Conservation (phyloP, 2,797 vertebrate species). For the Poecile montanus region DNA sequence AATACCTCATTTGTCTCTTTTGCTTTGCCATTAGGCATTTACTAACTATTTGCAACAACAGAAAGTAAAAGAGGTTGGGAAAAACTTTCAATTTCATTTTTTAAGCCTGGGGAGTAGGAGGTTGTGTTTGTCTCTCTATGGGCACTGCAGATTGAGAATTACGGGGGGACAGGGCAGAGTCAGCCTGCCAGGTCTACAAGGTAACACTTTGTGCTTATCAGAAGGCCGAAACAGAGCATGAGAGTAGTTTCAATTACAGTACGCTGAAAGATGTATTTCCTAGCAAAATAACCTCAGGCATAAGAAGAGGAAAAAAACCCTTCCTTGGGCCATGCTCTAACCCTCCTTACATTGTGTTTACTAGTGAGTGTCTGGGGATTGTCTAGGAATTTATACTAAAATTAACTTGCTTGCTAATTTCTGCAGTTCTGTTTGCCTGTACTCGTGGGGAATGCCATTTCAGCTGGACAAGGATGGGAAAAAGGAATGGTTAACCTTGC, state of each 20-base stretch:
- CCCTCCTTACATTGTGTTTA: background rate
- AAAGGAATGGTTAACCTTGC: slow-evolving; percentile 21
- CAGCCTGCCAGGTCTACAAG: background rate
- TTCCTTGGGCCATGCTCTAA: slow-evolving; percentile 14
- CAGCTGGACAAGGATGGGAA: background rate
- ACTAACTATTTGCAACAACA: background rate
- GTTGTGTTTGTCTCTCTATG: background rate
- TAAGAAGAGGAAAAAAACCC: background rate
- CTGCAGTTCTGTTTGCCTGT: background rate
- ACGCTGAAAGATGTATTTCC: background rate
- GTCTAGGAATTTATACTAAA: background rate
- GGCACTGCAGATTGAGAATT: background rate
- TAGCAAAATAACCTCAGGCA: slow-evolving; percentile 41
- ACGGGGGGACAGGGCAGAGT: background rate
- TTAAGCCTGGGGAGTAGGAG: background rate
- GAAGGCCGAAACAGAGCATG: background rate
- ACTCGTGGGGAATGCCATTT: background rate
- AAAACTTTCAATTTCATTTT: background rate
- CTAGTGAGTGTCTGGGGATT: background rate
- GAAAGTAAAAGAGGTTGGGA: background rate
- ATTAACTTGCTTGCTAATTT: slow-evolving; percentile 48
- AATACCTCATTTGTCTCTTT: background rate
- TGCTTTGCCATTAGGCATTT: background rate
- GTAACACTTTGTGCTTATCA: background rate
- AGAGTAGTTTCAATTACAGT: background rate